Conservation (phyloP, 1,140 invertebrate species). For the Temnothorax curvispinosus region DNA sequence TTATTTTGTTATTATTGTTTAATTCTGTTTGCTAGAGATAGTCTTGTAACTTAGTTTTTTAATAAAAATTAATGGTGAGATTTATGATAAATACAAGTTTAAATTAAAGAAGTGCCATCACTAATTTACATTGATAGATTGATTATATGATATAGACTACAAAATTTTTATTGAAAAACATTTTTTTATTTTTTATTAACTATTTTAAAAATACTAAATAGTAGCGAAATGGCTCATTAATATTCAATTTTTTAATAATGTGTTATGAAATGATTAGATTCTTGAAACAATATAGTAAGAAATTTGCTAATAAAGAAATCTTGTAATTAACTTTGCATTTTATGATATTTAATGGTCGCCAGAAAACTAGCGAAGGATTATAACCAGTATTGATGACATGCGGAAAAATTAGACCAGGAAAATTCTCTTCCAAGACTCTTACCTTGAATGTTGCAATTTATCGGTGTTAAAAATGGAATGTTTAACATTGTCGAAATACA, state of each 20-base stretch:
- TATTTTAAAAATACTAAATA: neutral
- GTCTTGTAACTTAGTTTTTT: no score
- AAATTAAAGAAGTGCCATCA: no score
- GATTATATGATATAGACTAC: neutral
- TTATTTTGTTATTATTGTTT: no score
- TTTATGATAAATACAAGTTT: no score
- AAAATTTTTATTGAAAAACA: neutral
- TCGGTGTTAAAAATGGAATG: conserved; percentile 92
- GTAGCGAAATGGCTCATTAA: neutral
- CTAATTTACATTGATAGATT: neutral
- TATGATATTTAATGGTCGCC: no score
- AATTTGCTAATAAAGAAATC: neutral
- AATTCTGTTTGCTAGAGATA: no score
- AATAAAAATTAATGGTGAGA: no score
- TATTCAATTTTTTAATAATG: neutral
- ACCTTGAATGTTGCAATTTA: conserved; percentile 92
- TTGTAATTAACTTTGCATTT: neutral
- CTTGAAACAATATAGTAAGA: neutral
- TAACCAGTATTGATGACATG: no score
- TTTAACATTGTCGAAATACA: conserved; percentile 89
- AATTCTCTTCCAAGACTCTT: conserved; percentile 55
- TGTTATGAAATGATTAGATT: neutral
- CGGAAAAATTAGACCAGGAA: neutral
- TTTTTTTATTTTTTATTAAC: neutral
- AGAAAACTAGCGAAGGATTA: no score